Conservation (phyloP, 2,797 vertebrate genomes). For the Sebastes baramenuke region DNA sequence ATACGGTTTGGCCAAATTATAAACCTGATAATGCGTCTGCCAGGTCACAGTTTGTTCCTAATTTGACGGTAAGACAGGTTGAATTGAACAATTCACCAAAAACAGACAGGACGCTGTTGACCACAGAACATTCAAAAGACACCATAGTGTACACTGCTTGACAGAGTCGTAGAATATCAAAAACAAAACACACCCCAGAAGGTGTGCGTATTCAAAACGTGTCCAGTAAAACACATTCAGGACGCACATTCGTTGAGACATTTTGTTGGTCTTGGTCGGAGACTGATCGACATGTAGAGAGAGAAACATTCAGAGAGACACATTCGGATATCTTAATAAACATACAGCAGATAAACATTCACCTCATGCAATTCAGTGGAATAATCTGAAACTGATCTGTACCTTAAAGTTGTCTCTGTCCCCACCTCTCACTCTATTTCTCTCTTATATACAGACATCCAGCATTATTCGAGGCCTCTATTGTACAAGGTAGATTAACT, state of each 20-base stretch:
- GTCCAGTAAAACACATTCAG: slow-evolving; percentile 59
- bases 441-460: slow-evolving; percentile 57
- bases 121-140: slow-evolving; percentile 40
- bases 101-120: slow-evolving; percentile 5
- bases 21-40: slow-evolving; percentile 29
- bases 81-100: neutral
- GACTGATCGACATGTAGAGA: slow-evolving; percentile 34
- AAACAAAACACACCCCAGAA: slow-evolving; percentile 7
- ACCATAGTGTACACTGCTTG: slow-evolving; percentile 1
- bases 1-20: slow-evolving; percentile 27
- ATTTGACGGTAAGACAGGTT: neutral
- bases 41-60: slow-evolving; percentile 34
- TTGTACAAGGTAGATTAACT: slow-evolving; percentile 64
- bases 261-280: slow-evolving; percentile 34
- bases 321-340: slow-evolving; percentile 53
- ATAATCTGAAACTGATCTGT: slow-evolving; percentile 49
- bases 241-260: slow-evolving; percentile 43
- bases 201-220: neutral
- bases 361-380: slow-evolving; percentile 73
- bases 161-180: slow-evolving; percentile 10
- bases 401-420: neutral
- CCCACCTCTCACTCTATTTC: neutral
- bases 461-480: slow-evolving; percentile 60
- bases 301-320: slow-evolving; percentile 59
- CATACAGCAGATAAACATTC: slow-evolving; percentile 59